These are phyloP conservation scores for Pycnomerus fuliginosus DNA, from an alignment of 2,888 invertebrate genomes.

Conservation along the genomic window DNA sequence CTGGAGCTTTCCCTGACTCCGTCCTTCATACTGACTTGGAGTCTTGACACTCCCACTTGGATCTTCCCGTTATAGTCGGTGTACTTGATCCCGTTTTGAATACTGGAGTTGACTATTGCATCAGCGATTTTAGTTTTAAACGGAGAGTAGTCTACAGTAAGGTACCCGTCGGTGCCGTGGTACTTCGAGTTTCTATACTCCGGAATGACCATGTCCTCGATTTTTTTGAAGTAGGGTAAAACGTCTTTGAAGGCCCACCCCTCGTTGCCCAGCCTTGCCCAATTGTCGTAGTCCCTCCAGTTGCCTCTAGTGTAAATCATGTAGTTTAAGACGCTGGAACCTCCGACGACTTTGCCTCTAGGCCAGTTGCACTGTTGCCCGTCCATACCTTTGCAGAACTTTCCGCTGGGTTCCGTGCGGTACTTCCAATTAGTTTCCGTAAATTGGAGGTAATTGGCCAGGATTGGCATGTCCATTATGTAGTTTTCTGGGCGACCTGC, in stretches of 20 bases:
- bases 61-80: slow-evolving; percentile 67
- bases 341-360: slow-evolving; percentile 66
- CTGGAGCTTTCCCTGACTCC: slow-evolving; percentile 56
- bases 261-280: slow-evolving; percentile 79
- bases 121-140: slow-evolving; percentile 61
- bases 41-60: slow-evolving; percentile 56
- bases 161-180: slow-evolving; percentile 59
- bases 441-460: slow-evolving; percentile 72
- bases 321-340: slow-evolving; percentile 83
- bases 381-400: slow-evolving; percentile 72
- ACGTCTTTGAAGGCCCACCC: slow-evolving; percentile 70
- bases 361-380: slow-evolving; percentile 77
- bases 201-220: slow-evolving; percentile 79
- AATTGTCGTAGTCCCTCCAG: slow-evolving; percentile 80
- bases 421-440: slow-evolving; percentile 78
- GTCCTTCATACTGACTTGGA: slow-evolving; percentile 56
- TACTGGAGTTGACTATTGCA: slow-evolving; percentile 64
- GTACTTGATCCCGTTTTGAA: slow-evolving; percentile 62
- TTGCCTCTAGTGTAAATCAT: slow-evolving; percentile 93
- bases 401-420: slow-evolving; percentile 72
- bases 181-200: slow-evolving; percentile 59
- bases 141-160: slow-evolving; percentile 59
- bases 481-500: slow-evolving; percentile 69
- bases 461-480: slow-evolving; percentile 74
- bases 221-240: slow-evolving; percentile 81